Evolutionary conservation across 2,797 vertebrate species (phyloP).

Genomic region (Erpetoichthys calabaricus): DNA sequence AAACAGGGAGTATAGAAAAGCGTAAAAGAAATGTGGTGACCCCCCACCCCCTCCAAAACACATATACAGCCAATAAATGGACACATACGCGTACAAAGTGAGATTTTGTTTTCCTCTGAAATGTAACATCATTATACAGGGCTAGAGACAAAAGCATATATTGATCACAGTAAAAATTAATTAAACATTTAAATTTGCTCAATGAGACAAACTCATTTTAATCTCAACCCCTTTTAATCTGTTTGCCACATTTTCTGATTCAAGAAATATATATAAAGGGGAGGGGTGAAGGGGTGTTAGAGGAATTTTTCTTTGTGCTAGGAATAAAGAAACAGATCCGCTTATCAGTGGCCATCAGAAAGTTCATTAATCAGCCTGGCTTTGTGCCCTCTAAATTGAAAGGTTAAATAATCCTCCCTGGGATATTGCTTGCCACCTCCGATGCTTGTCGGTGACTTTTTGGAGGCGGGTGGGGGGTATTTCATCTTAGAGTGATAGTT

Average conservation of each 20-base stretch:
- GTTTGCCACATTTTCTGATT: conserved; percentile 70
- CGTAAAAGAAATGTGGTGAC: neutral
- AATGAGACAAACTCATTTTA: conserved; percentile 60
- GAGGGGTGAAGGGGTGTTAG: conserved; percentile 34
- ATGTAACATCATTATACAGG: too few relatives aligned
- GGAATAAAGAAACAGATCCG: conserved; percentile 69
- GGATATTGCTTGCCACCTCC: conserved; percentile 57
- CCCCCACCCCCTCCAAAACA: conserved; percentile 49
- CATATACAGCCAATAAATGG: conserved; percentile 45
- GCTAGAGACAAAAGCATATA: conserved; percentile 30
- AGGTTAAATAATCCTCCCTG: conserved; percentile 74
- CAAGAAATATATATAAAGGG: conserved; percentile 42
- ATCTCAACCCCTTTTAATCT: conserved; percentile 44
- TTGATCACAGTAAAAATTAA: conserved; percentile 36
- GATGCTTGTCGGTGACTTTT: conserved; percentile 44
- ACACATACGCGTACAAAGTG: neutral
- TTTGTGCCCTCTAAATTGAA: conserved; percentile 76
- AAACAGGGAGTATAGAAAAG: neutral
- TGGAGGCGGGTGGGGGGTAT: conserved; percentile 54
- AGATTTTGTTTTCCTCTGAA: conserved; percentile 3
- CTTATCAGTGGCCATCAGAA: conserved; percentile 68
- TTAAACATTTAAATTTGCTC: conserved; percentile 65
- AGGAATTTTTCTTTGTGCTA: conserved; percentile 56
- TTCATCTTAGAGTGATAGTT: conserved; percentile 30
- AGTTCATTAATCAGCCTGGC: conserved; percentile 74